These are phyloP conservation scores for Chauna torquata DNA, from an alignment of 2,113 vertebrate species.

Conservation along the genomic window DNA sequence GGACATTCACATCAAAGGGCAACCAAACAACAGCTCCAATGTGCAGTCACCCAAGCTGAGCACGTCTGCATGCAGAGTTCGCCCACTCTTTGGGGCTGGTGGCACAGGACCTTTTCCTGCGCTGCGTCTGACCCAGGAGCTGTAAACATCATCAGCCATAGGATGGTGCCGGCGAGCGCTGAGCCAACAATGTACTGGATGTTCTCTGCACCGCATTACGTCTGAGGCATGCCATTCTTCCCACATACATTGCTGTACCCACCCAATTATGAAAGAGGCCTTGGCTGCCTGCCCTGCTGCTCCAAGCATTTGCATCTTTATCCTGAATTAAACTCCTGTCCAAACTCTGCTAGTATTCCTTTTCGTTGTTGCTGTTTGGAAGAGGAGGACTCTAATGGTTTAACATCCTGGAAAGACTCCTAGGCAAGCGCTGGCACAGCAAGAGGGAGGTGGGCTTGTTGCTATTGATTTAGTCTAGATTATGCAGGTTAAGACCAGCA, in stretches of 20 bases:
- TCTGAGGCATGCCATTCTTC: constrained; percentile 60
- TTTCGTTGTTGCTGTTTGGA: neutral
- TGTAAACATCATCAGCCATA: neutral
- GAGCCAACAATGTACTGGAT: constrained; percentile 30
- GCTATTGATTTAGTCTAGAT: neutral
- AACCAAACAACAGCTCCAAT: fast-evolving
- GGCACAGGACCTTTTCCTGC: neutral
- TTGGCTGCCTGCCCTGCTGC: constrained; percentile 48
- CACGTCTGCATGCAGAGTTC: neutral
- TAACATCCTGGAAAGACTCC: neutral
- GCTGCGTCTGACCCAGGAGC: neutral
- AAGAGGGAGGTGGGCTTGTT: neutral
- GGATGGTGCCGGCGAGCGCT: neutral
- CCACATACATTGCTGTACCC: constrained; percentile 44
- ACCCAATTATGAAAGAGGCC: constrained; percentile 54
- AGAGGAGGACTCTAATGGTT: neutral
- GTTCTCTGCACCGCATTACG: neutral
- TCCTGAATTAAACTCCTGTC: constrained; percentile 41
- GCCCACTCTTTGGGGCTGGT: neutral
- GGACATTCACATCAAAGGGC: neutral
- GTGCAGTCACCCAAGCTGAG: neutral
- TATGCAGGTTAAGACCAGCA: neutral
- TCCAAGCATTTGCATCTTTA: constrained; percentile 53
- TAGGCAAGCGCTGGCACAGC: neutral
- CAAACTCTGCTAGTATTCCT: neutral